phyloP scores from a whole-genome alignment of 2,797 vertebrate genomes.

The Rousettus madagascariensis region DNA sequence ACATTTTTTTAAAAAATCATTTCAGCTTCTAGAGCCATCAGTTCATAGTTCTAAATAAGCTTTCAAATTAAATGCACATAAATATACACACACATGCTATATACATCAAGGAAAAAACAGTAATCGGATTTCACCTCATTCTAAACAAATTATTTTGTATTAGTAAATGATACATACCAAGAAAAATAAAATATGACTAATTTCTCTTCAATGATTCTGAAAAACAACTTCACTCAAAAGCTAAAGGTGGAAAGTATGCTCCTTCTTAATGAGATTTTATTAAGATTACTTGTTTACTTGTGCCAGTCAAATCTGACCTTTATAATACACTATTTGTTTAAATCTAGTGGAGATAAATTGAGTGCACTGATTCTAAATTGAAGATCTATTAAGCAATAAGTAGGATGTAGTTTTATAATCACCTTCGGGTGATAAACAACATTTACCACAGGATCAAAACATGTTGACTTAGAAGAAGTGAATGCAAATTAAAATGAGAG shows the following conservation, averaged over 20 bases:
- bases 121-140: background rate
- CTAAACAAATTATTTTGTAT: background rate
- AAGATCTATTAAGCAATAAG: constrained; percentile 70
- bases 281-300: constrained; percentile 50
- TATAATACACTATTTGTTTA: constrained; percentile 61
- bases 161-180: background rate
- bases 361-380: constrained; percentile 61
- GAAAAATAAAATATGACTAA: background rate
- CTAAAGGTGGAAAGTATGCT: background rate
- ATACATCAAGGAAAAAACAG: background rate
- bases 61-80: background rate
- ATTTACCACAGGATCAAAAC: constrained; percentile 68
- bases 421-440: constrained; percentile 64
- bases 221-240: constrained; percentile 7
- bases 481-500: constrained; percentile 58
- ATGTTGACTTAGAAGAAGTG: constrained; percentile 43
- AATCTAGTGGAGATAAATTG: constrained; percentile 53
- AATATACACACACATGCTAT: background rate
- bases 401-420: constrained; percentile 60
- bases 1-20: background rate
- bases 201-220: constrained; percentile 24
- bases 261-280: constrained; percentile 38
- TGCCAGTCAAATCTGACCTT: constrained; percentile 61
- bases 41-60: background rate
- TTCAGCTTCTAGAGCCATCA: background rate